phyloP scores from a whole-genome alignment of 2,797 vertebrate species.

The Limosa lapponica region DNA sequence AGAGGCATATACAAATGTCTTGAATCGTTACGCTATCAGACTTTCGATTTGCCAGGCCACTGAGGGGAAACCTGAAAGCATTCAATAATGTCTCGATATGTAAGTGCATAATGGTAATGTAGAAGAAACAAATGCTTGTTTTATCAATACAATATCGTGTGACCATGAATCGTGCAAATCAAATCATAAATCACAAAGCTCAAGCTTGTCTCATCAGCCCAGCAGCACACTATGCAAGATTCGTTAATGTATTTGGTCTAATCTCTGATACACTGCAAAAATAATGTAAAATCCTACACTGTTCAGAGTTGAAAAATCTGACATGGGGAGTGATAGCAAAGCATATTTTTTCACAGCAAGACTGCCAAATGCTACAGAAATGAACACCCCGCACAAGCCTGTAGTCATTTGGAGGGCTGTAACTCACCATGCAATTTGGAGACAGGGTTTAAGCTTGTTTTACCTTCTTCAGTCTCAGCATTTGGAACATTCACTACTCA shows the following conservation, averaged over 20 bases:
- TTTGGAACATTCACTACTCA: background rate
- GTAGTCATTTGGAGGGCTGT: background rate
- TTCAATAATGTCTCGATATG: slow-evolving; percentile 56
- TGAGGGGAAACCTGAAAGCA: slow-evolving; percentile 53
- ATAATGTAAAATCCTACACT: background rate
- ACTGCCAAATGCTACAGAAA: background rate
- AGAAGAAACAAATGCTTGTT: slow-evolving; percentile 33
- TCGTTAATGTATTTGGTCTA: background rate
- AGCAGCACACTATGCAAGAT: background rate
- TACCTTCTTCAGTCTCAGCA: background rate
- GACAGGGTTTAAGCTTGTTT: background rate
- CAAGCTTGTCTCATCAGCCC: background rate
- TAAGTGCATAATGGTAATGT: slow-evolving; percentile 51
- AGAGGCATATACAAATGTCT: slow-evolving; percentile 14
- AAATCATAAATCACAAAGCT: slow-evolving; percentile 33
- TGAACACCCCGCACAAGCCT: background rate
- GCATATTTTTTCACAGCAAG: background rate
- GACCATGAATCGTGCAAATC: slow-evolving; percentile 20
- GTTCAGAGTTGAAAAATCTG: background rate
- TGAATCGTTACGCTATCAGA: slow-evolving; percentile 11
- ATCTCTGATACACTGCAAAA: background rate
- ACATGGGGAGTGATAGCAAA: background rate
- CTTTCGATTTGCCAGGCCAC: background rate
- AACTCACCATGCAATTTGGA: background rate
- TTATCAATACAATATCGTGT: slow-evolving; percentile 27